Evolutionary conservation across 2,113 vertebrate genomes (phyloP).

Genomic region (Sprattus sprattus): DNA sequence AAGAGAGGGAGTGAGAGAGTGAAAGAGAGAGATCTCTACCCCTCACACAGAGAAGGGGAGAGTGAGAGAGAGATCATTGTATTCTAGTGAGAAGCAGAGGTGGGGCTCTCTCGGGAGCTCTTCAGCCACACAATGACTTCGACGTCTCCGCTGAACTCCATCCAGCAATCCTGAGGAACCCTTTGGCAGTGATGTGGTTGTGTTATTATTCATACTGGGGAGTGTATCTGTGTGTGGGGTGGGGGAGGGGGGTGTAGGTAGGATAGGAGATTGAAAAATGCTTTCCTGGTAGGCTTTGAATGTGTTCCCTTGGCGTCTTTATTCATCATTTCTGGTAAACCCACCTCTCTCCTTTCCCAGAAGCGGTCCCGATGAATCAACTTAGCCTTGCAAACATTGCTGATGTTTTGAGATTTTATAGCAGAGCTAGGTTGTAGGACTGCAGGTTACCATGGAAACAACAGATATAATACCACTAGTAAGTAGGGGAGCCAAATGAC

Average conservation of each 20-base stretch:
- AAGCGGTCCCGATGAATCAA: constrained; percentile 20
- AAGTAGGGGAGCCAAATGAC: constrained; percentile 57
- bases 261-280: no score
- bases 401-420: constrained; percentile 63
- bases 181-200: not conserved
- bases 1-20: not conserved
- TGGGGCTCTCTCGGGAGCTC: no score
- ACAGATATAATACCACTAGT: constrained; percentile 60
- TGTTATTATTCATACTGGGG: not conserved
- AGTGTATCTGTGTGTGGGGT: not conserved
- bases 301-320: not conserved
- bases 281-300: not conserved
- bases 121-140: no score
- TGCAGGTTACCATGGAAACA: constrained; percentile 74
- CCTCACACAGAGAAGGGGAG: not conserved
- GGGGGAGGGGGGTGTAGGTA: not conserved
- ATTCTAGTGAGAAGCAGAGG: no score
- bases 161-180: no score
- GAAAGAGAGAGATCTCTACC: not conserved
- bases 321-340: not conserved
- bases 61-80: not conserved
- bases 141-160: no score
- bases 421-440: constrained; percentile 54
- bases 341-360: not conserved
- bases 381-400: constrained; percentile 47